Percentiles rank a stretch among this genome's conserved stretches.
These are phyloP conservation scores for Dolichotis patagonum DNA, from an alignment of 2,113 vertebrate species.

Conservation along the genomic window DNA sequence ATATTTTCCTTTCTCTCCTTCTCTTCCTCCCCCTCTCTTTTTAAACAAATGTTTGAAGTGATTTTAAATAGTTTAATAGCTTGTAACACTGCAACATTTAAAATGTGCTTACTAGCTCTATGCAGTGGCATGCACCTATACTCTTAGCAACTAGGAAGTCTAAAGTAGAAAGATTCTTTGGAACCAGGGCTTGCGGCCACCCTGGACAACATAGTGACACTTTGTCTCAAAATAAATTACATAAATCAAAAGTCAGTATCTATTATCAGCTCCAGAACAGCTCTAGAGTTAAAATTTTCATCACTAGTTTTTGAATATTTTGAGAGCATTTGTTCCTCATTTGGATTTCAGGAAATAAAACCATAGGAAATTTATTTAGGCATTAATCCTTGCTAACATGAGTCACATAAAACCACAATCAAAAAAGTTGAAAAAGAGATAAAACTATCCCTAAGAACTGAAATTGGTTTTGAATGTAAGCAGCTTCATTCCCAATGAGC, in stretches of 20 bases:
- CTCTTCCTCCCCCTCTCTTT: background rate
- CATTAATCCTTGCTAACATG: background rate
- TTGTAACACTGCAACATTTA: background rate
- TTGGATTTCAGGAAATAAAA: constrained; percentile 18
- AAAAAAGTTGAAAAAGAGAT: background rate
- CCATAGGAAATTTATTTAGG: background rate
- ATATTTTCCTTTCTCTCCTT: background rate
- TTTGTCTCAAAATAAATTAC: background rate
- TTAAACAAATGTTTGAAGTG: background rate
- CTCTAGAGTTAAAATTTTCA: background rate
- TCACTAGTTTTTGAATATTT: background rate
- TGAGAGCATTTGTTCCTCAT: background rate
- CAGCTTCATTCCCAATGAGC: background rate
- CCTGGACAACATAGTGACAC: background rate
- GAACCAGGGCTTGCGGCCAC: background rate
- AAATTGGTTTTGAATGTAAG: constrained; percentile 25
- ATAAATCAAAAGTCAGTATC: constrained; percentile 12
- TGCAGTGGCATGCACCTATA: background rate
- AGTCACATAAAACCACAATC: constrained; percentile 5
- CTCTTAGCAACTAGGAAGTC: background rate
- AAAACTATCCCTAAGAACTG: background rate
- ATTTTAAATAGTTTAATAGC: background rate
- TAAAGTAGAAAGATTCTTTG: background rate
- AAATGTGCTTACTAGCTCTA: background rate
- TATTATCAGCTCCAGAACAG: background rate